Percentiles rank a stretch among this genome's conserved stretches.
Evolutionary conservation across 2,888 invertebrate genomes (phyloP).

Genomic region (Lumbricus terrestris): DNA sequence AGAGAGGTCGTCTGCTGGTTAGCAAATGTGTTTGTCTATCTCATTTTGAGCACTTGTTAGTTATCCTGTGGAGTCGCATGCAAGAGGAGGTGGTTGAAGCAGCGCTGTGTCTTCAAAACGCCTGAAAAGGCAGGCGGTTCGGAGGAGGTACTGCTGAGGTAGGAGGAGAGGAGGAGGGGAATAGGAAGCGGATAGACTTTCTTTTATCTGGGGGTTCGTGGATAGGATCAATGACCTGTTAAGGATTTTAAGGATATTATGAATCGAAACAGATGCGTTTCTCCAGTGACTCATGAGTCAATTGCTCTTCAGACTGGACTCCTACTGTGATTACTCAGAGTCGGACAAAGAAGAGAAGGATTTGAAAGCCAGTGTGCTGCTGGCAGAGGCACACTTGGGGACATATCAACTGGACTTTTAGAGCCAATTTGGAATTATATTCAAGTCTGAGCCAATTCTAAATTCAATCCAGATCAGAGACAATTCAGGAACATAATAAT

Average conservation of each 20-base stretch:
- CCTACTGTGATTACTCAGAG: background rate
- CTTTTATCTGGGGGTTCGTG: too few relatives aligned
- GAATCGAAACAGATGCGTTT: background rate
- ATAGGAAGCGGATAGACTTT: too few relatives aligned
- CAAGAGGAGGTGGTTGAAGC: background rate
- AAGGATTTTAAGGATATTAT: background rate
- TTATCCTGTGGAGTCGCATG: background rate
- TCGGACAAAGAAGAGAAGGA: background rate
- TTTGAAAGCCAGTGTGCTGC: background rate
- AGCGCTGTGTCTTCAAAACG: too few relatives aligned
- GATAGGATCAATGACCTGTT: too few relatives aligned
- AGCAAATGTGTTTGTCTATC: background rate
- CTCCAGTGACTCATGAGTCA: background rate
- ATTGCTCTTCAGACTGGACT: background rate
- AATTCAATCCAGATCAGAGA: too few relatives aligned
- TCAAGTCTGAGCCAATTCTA: too few relatives aligned
- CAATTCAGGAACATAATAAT: too few relatives aligned
- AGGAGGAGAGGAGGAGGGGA: too few relatives aligned
- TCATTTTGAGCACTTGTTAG: background rate
- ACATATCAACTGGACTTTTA: background rate
- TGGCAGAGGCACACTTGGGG: background rate
- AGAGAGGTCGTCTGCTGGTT: background rate
- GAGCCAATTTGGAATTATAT: too few relatives aligned
- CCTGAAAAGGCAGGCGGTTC: background rate
- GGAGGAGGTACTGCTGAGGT: background rate